Conservation (phyloP, 2,797 vertebrate species). For the Chelon auratus region DNA sequence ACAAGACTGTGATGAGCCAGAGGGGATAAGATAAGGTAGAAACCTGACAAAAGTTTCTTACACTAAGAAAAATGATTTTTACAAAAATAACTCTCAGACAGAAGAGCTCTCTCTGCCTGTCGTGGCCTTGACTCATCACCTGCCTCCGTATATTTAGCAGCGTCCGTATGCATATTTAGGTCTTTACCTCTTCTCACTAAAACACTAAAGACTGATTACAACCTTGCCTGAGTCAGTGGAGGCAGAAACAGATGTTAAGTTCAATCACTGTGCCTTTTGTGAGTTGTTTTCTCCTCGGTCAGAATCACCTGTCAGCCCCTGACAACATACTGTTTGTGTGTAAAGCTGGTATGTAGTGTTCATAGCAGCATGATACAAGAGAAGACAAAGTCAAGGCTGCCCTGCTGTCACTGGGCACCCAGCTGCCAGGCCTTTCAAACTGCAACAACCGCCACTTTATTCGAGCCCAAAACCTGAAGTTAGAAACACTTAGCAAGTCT, state of each 20-base stretch:
- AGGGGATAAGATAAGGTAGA: slow-evolving; percentile 34
- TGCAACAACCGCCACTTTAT: slow-evolving; percentile 17
- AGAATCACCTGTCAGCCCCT: slow-evolving; percentile 78
- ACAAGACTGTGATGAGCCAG: slow-evolving; percentile 46
- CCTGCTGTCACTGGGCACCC: slow-evolving; percentile 54
- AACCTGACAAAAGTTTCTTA: slow-evolving; percentile 11
- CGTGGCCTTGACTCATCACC: slow-evolving; percentile 34
- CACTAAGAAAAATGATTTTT: slow-evolving; percentile 29
- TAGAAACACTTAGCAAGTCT: slow-evolving; percentile 13
- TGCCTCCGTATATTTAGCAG: slow-evolving; percentile 3
- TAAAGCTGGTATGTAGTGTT: slow-evolving; percentile 46
- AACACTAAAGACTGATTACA: slow-evolving; percentile 47
- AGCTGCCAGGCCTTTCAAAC: slow-evolving; percentile 70
- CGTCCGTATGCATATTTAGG: slow-evolving; percentile 8
- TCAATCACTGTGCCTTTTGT: slow-evolving; percentile 59
- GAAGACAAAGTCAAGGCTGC: slow-evolving; percentile 69
- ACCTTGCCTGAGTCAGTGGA: slow-evolving; percentile 23
- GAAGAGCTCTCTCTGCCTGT: slow-evolving; percentile 30
- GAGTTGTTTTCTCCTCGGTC: slow-evolving; percentile 22
- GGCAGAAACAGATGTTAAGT: slow-evolving; percentile 74
- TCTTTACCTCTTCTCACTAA: slow-evolving; percentile 11
- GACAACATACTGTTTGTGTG: slow-evolving; percentile 71
- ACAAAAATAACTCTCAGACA: slow-evolving; percentile 49
- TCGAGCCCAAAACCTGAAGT: slow-evolving; percentile 11
- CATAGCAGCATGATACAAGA: slow-evolving; percentile 55